Conservation (phyloP, 2,888 invertebrate species). For the Minunthozetes semirufus region DNA sequence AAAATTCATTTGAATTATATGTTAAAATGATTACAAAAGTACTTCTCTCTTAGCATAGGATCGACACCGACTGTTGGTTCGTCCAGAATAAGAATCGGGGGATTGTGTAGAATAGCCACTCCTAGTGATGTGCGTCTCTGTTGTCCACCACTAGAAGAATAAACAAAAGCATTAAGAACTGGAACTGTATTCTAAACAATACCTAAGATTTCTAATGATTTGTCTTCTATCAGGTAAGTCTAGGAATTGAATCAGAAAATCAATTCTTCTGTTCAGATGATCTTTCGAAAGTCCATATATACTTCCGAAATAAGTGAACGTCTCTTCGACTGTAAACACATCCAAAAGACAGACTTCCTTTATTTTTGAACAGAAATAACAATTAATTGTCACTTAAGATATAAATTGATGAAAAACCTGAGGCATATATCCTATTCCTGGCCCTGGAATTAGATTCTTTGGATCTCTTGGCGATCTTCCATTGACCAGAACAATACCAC, state of each 20-base stretch:
- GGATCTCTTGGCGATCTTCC: background rate
- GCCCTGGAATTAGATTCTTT: background rate
- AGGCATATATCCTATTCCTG: background rate
- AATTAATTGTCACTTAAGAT: background rate
- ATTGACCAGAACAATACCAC: background rate
- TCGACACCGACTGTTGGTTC: conserved; percentile 15
- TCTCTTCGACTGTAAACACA: background rate
- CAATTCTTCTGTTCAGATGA: background rate
- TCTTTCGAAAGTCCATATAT: background rate
- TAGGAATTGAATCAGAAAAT: background rate
- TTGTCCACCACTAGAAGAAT: background rate
- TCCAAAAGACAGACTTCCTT: background rate
- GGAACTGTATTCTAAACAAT: background rate
- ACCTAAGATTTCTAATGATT: background rate
- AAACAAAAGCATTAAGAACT: no score
- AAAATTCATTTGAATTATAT: no score
- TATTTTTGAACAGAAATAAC: no score
- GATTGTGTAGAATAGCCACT: background rate
- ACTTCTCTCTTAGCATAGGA: background rate
- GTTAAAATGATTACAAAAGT: no score
- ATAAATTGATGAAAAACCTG: background rate
- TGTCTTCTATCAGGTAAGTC: background rate
- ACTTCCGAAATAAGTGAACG: background rate
- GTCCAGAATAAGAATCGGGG: background rate
- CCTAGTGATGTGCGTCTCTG: background rate